Evolutionary conservation across 2,113 vertebrate species (phyloP).

Genomic region (Muscicapa adusta): DNA sequence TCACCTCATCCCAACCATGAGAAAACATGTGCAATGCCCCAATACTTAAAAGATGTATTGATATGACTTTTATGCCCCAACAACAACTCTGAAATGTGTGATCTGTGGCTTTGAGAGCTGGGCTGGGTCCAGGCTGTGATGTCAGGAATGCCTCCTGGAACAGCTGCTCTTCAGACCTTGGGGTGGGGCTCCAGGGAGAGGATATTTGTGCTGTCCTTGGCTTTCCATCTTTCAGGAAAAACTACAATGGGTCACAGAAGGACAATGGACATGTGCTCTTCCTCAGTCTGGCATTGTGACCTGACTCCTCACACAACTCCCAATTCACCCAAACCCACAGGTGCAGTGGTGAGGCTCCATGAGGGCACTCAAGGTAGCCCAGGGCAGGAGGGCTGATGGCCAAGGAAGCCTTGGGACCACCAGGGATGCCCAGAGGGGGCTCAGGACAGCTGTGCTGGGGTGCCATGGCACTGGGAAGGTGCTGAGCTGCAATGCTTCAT

Average conservation of each 20-base stretch:
- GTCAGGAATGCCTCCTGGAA: not conserved
- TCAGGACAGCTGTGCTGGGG: not conserved
- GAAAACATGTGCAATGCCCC: not conserved
- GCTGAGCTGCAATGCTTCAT: not conserved
- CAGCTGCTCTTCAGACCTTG: not conserved
- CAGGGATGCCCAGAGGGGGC: not conserved
- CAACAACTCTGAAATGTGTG: not conserved
- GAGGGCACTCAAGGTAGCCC: not conserved
- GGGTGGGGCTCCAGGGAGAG: not conserved
- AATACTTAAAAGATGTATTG: not conserved
- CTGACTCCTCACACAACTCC: not conserved
- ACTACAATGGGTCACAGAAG: rapidly evolving
- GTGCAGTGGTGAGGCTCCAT: rapidly evolving
- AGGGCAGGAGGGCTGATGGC: not conserved
- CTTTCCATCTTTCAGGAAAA: not conserved
- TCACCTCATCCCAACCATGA: not conserved
- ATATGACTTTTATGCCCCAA: not conserved
- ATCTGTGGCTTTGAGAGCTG: not conserved
- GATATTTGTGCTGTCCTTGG: rapidly evolving
- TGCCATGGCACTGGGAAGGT: not conserved
- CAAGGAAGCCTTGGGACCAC: not conserved
- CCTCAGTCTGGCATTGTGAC: not conserved
- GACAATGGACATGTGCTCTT: rapidly evolving
- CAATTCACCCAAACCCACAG: not conserved
- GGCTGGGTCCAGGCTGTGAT: not conserved